Evolutionary conservation across 2,797 vertebrate species (phyloP), one percentile per base, ranked within the genome.

Genomic region (Cirrhinus molitorella): DNA sequence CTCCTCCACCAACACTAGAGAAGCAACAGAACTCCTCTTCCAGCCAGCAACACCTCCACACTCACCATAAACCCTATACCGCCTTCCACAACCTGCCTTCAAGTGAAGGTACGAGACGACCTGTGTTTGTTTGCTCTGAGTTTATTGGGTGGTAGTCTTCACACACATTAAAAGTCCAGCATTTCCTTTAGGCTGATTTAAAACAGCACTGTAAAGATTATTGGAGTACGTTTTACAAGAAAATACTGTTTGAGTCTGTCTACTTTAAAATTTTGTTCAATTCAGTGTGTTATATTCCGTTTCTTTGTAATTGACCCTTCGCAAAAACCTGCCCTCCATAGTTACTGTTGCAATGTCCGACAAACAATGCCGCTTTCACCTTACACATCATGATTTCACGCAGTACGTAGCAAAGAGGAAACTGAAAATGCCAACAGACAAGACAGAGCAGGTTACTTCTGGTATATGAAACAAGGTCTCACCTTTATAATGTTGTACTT

Each of bases 31-130:
- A 87, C 2, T 91, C 95, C 88, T 90, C 94, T 91, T 78, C 91
- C 90, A 83, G 92, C 93, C 2, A 91, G 88, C 93, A 94, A 89
- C 94, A 96, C 17, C 94, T 96, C 86, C 91, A 96, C 88, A 87
- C 91, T 1, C 93, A 96, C 80, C 95, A 95, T 87, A 97, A 98
- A 92, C 89, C 94, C 0, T 98, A 97, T 68, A 34, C 93, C 47
- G 92, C 93, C 65, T 98, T 98, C 92, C 96, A 96, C 88, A 96
- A 93, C 86, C 96, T 96, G 85, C 82, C 96, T 9, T 89, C 89
- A 77, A 95, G 88, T 76, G 96, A 97, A 79, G 97, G 96, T 96
- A 89, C 90, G 83, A 86, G 37, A 31, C 13, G 2, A 37, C 43
- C 23, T 40, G 40, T 53, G 55, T 74, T 17, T 17, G 16, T 75